Percentiles rank a stretch among this genome's conserved stretches.
Conservation (phyloP, 2,113 vertebrate species). For the Scomber scombrus region DNA sequence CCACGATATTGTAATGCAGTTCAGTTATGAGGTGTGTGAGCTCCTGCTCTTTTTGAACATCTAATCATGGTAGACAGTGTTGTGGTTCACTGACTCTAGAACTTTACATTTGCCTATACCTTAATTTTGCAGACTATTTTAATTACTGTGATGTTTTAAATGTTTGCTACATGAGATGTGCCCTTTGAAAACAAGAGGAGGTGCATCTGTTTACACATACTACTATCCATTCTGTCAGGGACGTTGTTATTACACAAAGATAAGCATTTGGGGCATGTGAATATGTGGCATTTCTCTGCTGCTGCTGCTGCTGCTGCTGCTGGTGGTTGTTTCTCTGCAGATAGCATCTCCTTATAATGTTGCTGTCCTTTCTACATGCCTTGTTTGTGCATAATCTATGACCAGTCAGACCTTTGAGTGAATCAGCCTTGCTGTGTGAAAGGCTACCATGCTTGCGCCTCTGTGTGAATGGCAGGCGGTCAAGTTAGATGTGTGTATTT, state of each 20-base stretch:
- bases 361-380: conserved; percentile 41
- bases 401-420: conserved; percentile 45
- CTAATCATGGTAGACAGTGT: conserved; percentile 21
- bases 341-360: conserved; percentile 38
- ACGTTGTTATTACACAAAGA: conserved; percentile 38
- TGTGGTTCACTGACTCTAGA: too few species aligned
- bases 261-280: conserved; percentile 40
- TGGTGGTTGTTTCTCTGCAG: conserved; percentile 24
- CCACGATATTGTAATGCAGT: conserved; percentile 11
- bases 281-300: conserved; percentile 37
- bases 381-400: conserved; percentile 50
- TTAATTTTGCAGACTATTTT: neutral
- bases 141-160: conserved; percentile 11
- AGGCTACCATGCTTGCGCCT: conserved; percentile 26
- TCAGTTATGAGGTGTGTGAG: conserved; percentile 9
- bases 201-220: neutral
- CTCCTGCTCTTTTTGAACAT: conserved; percentile 16
- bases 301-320: neutral
- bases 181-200: conserved; percentile 31
- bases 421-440: conserved; percentile 53
- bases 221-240: neutral
- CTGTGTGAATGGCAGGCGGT: conserved; percentile 34
- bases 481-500: conserved; percentile 46
- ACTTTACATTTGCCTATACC: conserved; percentile 14
- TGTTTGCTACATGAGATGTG: conserved; percentile 17